Percentiles rank a stretch among this genome's conserved stretches.
These are phyloP conservation scores for Philypnodon macrostomus DNA, from an alignment of 2,797 vertebrate species.

Conservation along the genomic window DNA sequence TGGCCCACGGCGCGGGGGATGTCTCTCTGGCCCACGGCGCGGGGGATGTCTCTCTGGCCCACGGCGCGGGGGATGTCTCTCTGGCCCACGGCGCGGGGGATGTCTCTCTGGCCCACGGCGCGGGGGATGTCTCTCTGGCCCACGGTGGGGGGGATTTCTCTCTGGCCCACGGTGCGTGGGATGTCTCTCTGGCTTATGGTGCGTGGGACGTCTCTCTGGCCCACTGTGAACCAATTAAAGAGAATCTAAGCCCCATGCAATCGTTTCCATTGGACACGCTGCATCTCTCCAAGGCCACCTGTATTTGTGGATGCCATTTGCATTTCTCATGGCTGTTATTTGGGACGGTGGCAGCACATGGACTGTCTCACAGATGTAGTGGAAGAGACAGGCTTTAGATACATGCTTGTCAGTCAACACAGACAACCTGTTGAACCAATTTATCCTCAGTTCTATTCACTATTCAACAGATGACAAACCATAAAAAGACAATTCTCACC, in stretches of 20 bases:
- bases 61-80: too few relatives aligned
- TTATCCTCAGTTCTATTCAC: too few relatives aligned
- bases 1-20: too few relatives aligned
- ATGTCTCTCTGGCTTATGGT: conserved; percentile 5
- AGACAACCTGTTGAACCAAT: conserved; percentile 5
- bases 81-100: too few relatives aligned
- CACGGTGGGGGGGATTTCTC: too few relatives aligned
- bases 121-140: too few relatives aligned
- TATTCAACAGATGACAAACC: conserved; percentile 5
- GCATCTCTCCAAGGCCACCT: conserved; percentile 42
- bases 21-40: too few relatives aligned
- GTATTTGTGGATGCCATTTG: conserved; percentile 31
- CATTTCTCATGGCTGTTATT: conserved; percentile 26
- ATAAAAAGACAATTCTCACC: too few relatives aligned
- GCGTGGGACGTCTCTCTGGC: too few relatives aligned
- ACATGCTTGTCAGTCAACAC: conserved; percentile 9
- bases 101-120: too few relatives aligned
- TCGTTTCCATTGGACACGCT: conserved; percentile 38
- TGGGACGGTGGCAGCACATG: conserved; percentile 2
- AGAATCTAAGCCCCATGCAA: conserved; percentile 23
- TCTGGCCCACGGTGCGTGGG: too few relatives aligned
- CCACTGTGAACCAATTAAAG: conserved; percentile 22
- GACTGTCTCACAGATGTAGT: conserved; percentile 1
- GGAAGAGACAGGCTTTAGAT: not conserved
- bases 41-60: too few relatives aligned